These are phyloP conservation scores for Strigamia transsilvanica DNA, from an alignment of 2,888 invertebrate species.

Conservation along the genomic window DNA sequence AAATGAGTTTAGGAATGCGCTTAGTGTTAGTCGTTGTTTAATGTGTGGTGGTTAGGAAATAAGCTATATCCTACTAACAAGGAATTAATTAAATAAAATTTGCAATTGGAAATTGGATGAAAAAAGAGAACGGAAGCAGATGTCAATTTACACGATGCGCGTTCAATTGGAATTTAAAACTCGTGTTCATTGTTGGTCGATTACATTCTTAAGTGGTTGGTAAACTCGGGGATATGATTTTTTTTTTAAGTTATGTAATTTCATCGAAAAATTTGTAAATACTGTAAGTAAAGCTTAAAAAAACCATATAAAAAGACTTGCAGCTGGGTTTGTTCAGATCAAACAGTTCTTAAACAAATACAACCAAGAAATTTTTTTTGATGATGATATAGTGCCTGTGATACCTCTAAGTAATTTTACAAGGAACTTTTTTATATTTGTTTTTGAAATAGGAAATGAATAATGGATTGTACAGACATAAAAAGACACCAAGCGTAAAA, in stretches of 20 bases:
- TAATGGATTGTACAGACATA: too few relatives aligned
- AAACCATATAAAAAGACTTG: background rate
- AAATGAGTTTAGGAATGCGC: too few relatives aligned
- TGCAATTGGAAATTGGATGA: background rate
- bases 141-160: background rate
- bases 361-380: background rate
- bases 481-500: too few relatives aligned
- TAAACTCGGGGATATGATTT: background rate
- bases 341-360: background rate
- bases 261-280: background rate
- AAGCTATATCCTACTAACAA: background rate
- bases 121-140: background rate
- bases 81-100: background rate
- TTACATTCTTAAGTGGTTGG: background rate
- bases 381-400: background rate
- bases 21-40: background rate
- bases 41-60: background rate
- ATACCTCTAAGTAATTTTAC: too few relatives aligned
- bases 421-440: too few relatives aligned
- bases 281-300: background rate
- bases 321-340: background rate
- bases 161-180: background rate
- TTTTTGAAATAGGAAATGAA: too few relatives aligned
- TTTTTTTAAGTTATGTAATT: background rate
- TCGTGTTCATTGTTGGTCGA: background rate